Evolutionary conservation across 2,113 vertebrate species (phyloP).

Genomic region (Motacilla alba): DNA sequence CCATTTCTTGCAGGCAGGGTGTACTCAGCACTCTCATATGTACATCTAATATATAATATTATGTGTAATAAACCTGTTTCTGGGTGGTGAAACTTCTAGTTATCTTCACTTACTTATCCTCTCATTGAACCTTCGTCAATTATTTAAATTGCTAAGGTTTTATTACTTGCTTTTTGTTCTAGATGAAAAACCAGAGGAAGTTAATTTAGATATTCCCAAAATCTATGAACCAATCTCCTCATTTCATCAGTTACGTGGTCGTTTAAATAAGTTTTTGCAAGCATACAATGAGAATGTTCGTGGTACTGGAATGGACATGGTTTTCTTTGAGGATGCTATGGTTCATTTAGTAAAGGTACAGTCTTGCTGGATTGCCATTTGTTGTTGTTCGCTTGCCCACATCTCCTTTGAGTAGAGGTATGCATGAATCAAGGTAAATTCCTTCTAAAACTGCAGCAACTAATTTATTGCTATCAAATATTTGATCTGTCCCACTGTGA

Average conservation of each 20-base stretch:
- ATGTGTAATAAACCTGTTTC: neutral
- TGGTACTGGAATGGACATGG: constrained; percentile 88
- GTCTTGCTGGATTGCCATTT: neutral
- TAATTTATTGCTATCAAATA: neutral
- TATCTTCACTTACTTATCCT: neutral
- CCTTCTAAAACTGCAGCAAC: neutral
- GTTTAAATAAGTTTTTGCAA: constrained; percentile 85
- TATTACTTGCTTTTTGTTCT: neutral
- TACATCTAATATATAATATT: neutral
- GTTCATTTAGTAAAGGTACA: constrained; percentile 93
- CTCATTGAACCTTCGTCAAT: neutral
- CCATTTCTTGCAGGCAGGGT: neutral
- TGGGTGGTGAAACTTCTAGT: neutral
- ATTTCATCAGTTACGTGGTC: constrained; percentile 78
- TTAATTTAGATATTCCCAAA: constrained; percentile 83
- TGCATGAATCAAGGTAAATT: neutral
- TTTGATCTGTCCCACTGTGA: neutral
- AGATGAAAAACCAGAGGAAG: constrained; percentile 85
- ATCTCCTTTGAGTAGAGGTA: neutral
- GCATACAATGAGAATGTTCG: constrained; percentile 86
- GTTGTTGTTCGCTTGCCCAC: neutral
- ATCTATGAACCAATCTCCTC: constrained; percentile 87
- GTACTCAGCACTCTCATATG: neutral
- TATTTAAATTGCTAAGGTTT: neutral
- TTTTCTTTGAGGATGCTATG: constrained; percentile 95